Base-by-base conservation (phyloP, 2,113 vertebrate species). In the Arothron firmamentum region DNA sequence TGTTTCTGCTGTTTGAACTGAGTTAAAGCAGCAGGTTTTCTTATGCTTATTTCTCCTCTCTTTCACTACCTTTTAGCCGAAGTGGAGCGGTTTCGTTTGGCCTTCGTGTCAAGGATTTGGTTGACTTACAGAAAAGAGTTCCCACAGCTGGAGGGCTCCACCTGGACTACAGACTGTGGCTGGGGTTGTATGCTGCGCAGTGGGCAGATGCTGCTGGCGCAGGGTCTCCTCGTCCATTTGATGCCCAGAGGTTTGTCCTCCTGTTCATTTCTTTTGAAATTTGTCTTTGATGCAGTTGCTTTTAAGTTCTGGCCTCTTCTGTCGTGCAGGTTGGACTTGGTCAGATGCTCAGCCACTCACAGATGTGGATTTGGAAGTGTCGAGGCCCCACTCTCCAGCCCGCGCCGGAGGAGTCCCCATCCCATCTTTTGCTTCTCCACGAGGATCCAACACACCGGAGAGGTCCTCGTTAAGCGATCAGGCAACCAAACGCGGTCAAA, bases 181-280 rank as follows among this genome's bases (percentile, higher is more conserved):
- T 97, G 94, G 94, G 94, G 95, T 52, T 96, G 95, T 66, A 96
- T 95, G 93, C 78, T 97, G 52, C 92, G 95, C 51, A 95, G 93
- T 0, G 94, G 93, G 1, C 94, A 96, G 88, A 97, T 97, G 95
- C 84, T 97, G 76, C 86, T 97, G 61, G 94, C 94, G 0, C 94
- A 95, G 82, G 94, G 93, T 3, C 90, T 97, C 2, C 75, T 95
- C 50, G 75, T 90, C 6, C 95, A 97, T 76, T 72, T 94, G 54
- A 87, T 96, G 73, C 89, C 92, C 54, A 77, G 88, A 92, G 92
- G 95, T 91, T 65, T 75, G 75, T 68, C 7, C 20, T 23, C 34
- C 3, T 38, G 34, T 12, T 12, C 34, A 38, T 11, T 23, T 23
- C 21, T 23, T 23, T 12, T 38, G 6, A 9, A 38, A 9, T 38